phyloP scores from a whole-genome alignment of 2,888 invertebrate species.

The Aporophyla nigra region DNA sequence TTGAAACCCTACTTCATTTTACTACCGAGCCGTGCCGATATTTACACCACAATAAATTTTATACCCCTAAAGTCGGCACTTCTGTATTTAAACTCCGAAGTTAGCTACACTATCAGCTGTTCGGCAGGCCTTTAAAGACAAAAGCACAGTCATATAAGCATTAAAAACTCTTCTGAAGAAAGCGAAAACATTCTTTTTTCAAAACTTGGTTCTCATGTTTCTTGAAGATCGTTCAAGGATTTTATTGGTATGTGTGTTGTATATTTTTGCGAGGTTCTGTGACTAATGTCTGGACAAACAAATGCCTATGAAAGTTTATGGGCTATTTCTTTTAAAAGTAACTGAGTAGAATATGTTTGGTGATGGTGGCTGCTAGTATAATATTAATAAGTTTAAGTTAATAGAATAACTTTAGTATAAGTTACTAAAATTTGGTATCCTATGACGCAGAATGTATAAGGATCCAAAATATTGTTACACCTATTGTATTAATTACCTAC shows the following conservation, averaged over 20 bases:
- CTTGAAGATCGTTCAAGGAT: conserved; percentile 6
- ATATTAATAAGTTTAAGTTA: too few species aligned
- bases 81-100: conserved; percentile 27
- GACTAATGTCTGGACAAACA: neutral
- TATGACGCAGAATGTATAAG: too few species aligned
- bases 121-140: neutral
- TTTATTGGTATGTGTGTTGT: conserved; percentile 7
- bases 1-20: conserved; percentile 20
- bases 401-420: too few species aligned
- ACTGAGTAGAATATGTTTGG: neutral
- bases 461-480: too few species aligned
- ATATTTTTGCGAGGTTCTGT: neutral
- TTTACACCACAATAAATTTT: conserved; percentile 71
- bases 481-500: too few species aligned
- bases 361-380: too few species aligned
- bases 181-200: neutral
- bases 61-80: conserved; percentile 49
- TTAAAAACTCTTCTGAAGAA: conserved; percentile 21
- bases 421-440: too few species aligned
- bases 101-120: neutral
- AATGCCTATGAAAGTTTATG: neutral
- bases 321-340: neutral
- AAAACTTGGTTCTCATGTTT: conserved; percentile 13
- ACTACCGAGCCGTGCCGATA: conserved; percentile 48
- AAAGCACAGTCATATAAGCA: conserved; percentile 22